These are phyloP conservation scores for Lithodes maja DNA, from an alignment of 2,888 invertebrate genomes.

Conservation along the genomic window DNA sequence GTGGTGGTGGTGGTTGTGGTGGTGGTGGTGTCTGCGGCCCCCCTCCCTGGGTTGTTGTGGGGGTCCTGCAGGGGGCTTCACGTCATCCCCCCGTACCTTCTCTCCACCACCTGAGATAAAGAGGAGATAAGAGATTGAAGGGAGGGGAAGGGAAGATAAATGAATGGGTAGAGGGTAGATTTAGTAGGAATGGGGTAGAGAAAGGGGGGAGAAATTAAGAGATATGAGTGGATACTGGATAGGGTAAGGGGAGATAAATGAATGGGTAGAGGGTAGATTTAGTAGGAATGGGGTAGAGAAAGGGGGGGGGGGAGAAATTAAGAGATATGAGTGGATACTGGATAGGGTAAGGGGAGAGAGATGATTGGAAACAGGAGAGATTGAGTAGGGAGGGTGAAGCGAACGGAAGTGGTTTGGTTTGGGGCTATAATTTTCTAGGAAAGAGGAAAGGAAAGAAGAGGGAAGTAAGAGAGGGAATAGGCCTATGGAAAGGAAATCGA, in stretches of 20 bases:
- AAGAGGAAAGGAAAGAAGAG: neutral
- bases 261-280: neutral
- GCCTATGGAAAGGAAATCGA: too few species aligned
- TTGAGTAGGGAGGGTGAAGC: neutral
- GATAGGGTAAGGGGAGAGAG: neutral
- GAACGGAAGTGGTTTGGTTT: too few species aligned
- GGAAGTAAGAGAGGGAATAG: neutral
- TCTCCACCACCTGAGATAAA: constrained; percentile 6
- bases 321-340: too few species aligned
- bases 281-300: neutral
- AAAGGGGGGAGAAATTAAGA: neutral
- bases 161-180: neutral
- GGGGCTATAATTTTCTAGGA: neutral
- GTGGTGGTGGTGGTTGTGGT: neutral
- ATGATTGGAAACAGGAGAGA: neutral
- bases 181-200: neutral
- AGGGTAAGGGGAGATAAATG: neutral
- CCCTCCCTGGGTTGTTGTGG: neutral
- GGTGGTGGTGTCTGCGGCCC: neutral
- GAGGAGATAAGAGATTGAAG: neutral
- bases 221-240: neutral
- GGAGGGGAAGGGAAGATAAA: neutral
- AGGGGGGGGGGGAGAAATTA: too few species aligned
- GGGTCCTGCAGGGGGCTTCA: neutral
- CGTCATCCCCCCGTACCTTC: constrained; percentile 6